These are phyloP conservation scores for Aphodius granarius DNA, from an alignment of 2,888 invertebrate genomes.

Conservation along the genomic window DNA sequence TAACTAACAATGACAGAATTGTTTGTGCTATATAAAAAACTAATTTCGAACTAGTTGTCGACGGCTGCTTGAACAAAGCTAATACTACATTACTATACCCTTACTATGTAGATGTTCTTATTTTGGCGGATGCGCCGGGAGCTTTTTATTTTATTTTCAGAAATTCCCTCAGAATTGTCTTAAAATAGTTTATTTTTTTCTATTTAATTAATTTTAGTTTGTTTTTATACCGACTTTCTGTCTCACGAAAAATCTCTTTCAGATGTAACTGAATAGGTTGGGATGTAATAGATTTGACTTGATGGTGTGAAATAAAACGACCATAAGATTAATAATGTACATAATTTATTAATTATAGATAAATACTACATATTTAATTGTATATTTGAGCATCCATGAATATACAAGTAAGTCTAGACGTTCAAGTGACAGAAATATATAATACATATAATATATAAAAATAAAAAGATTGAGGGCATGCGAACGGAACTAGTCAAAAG, in stretches of 20 bases:
- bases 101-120: no score
- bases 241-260: neutral
- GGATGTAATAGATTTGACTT: neutral
- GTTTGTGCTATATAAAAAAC: no score
- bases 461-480: slow-evolving; percentile 32
- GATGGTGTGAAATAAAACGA: neutral
- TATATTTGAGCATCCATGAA: slow-evolving; percentile 56
- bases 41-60: no score
- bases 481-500: slow-evolving; percentile 7
- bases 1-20: no score
- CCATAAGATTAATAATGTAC: slow-evolving; percentile 41
- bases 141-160: no score
- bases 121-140: no score
- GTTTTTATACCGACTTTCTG: no score
- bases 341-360: slow-evolving; percentile 53
- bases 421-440: slow-evolving; percentile 56
- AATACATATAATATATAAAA: slow-evolving; percentile 32
- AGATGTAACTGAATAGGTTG: neutral
- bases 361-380: slow-evolving; percentile 55
- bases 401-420: slow-evolving; percentile 55
- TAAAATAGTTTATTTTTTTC: no score
- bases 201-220: no score
- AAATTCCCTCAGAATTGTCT: no score
- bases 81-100: no score
- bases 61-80: no score